Evolutionary conservation across 2,888 invertebrate genomes (phyloP).

Genomic region (Cotesia congregata): DNA sequence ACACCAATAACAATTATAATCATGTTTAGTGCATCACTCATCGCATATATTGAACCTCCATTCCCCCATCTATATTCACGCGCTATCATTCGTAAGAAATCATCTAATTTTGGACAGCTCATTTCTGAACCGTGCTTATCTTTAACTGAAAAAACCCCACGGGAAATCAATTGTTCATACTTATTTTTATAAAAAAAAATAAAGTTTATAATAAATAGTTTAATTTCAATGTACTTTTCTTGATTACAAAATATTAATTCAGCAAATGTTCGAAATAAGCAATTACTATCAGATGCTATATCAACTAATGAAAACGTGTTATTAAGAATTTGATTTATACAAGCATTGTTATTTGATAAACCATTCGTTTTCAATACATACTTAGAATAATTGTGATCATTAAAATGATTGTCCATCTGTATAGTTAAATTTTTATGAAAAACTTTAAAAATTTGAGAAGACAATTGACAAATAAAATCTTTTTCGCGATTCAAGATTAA

Average conservation of each 20-base stretch:
- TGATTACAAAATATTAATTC: background rate
- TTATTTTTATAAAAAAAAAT: background rate
- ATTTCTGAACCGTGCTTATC: background rate
- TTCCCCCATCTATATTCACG: background rate
- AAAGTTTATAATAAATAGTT: background rate
- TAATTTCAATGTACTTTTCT: background rate
- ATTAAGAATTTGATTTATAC: background rate
- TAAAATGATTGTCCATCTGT: background rate
- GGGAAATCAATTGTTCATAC: background rate
- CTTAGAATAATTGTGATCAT: background rate
- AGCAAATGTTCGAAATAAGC: background rate
- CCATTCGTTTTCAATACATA: background rate
- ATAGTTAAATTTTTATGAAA: background rate
- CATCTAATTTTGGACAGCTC: background rate
- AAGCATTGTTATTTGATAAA: background rate
- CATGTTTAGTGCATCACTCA: background rate
- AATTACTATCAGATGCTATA: background rate
- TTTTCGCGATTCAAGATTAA: background rate
- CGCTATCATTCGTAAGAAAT: background rate
- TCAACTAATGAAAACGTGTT: background rate
- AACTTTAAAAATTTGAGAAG: background rate
- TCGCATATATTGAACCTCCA: background rate
- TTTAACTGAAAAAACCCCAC: background rate
- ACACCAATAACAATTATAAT: constrained; percentile 2
- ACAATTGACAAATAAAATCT: background rate